phyloP scores from a whole-genome alignment of 2,113 vertebrate species.

The Phaethon lepturus region DNA sequence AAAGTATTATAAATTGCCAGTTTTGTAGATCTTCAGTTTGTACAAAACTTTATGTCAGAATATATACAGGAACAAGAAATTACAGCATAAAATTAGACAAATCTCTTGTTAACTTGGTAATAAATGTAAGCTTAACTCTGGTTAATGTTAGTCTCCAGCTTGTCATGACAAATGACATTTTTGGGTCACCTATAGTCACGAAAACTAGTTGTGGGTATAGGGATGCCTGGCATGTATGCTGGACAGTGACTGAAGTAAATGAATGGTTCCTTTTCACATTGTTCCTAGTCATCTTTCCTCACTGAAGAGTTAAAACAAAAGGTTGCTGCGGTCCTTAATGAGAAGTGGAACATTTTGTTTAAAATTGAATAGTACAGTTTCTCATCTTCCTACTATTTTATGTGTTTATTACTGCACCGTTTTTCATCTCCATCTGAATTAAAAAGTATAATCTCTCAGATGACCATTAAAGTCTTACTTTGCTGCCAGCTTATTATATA shows the following conservation, averaged over 20 bases:
- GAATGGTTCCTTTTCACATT: background rate
- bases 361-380: background rate
- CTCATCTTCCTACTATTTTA: background rate
- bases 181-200: background rate
- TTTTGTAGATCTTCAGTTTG: background rate
- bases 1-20: background rate
- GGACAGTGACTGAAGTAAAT: background rate
- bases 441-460: background rate
- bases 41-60: constrained; percentile 40
- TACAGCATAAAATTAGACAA: background rate
- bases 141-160: background rate
- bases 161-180: background rate
- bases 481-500: background rate
- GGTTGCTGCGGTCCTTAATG: background rate
- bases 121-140: background rate
- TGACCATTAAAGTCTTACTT: constrained; percentile 8
- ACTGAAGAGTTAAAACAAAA: background rate
- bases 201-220: background rate
- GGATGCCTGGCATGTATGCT: background rate
- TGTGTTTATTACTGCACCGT: background rate
- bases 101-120: background rate
- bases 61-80: background rate
- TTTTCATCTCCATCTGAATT: constrained; percentile 24
- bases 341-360: background rate
- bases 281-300: background rate